These are phyloP conservation scores for Thymallus thymallus DNA, from an alignment of 2,113 vertebrate genomes.

Conservation along the genomic window DNA sequence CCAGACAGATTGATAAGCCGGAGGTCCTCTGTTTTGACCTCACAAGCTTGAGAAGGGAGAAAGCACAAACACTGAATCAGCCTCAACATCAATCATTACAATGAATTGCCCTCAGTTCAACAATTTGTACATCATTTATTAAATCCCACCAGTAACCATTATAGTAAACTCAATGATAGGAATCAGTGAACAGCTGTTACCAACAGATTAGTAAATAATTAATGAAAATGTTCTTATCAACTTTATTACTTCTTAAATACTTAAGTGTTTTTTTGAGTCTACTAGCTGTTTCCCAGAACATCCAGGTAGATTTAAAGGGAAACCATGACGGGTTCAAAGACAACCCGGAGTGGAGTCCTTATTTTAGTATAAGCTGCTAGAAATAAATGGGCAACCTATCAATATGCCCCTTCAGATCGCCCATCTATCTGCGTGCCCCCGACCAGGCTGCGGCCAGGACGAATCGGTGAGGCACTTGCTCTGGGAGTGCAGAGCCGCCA, in stretches of 20 bases:
- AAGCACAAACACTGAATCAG: constrained; percentile 51
- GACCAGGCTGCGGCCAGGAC: too few relatives aligned
- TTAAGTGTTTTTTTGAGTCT: too few relatives aligned
- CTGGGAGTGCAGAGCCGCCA: too few relatives aligned
- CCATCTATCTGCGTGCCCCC: background rate
- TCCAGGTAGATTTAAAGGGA: too few relatives aligned
- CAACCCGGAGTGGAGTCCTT: too few relatives aligned
- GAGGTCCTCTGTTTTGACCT: constrained; percentile 39
- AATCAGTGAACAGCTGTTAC: constrained; percentile 45
- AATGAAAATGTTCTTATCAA: too few relatives aligned
- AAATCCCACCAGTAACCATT: constrained; percentile 44
- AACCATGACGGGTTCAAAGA: too few relatives aligned
- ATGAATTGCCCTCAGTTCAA: constrained; percentile 1
- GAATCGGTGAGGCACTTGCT: too few relatives aligned
- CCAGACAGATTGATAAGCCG: constrained; percentile 41
- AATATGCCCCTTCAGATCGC: background rate
- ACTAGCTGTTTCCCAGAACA: too few relatives aligned
- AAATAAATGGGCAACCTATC: background rate
- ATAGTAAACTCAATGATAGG: constrained; percentile 33
- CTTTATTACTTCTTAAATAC: too few relatives aligned
- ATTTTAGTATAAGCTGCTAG: background rate
- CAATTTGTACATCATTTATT: constrained; percentile 28
- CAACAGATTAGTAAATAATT: too few relatives aligned
- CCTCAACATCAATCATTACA: constrained; percentile 48
- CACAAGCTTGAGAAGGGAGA: constrained; percentile 37